Evolutionary conservation across 1,140 invertebrate species (phyloP), one percentile per base, ranked within the genome.

Genomic region (Ceratina japonica): DNA sequence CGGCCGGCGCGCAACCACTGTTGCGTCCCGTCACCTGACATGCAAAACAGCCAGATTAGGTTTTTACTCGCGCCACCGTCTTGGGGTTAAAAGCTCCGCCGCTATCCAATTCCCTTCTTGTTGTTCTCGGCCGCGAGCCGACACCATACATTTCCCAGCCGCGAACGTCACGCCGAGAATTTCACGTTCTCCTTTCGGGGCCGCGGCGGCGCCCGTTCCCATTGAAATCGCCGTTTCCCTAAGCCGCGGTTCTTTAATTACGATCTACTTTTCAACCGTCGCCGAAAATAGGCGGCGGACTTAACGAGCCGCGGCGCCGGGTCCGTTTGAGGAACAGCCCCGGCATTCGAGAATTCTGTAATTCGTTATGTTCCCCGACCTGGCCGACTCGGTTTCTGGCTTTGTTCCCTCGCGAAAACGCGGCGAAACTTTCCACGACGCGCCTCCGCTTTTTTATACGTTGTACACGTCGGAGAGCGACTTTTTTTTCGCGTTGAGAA

Each of bases 1-100:
- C 75, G 61, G 61, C n/a, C 15, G 58, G 56, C 49, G 54, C 31
- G n/a, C 62, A 24, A 54, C 49, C 66, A 22, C 52, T 37, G 37
- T 44, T 44, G 37, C 49, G n/a, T 16, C 15, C 7, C 37, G 56
- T 1, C 56, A 10, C 22, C 58, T 54, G n/a, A n/a, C 49, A 56
- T 37, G 31, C 31, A n/a, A 64, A 37, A 70, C 58, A 68, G 37
- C 75, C 12, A 72, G 76, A 82, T 82, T 84, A 79, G 20, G 56
- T 64, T 77, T 63, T 61, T 79, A 22, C 64, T 22, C 12, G 62
- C 37, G 37, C 37, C 37, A 7, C 37, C 18, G 4, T 5, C 59
- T 7, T 3, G 13, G 1, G n/a, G 4, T 16, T 1, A 3, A 37
- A 51, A 54, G 12, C 58, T 0, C 16, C n/a, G 18, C 22, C 7